Conservation (phyloP, 1,140 invertebrate species). For the Neodiprion pinetum region DNA sequence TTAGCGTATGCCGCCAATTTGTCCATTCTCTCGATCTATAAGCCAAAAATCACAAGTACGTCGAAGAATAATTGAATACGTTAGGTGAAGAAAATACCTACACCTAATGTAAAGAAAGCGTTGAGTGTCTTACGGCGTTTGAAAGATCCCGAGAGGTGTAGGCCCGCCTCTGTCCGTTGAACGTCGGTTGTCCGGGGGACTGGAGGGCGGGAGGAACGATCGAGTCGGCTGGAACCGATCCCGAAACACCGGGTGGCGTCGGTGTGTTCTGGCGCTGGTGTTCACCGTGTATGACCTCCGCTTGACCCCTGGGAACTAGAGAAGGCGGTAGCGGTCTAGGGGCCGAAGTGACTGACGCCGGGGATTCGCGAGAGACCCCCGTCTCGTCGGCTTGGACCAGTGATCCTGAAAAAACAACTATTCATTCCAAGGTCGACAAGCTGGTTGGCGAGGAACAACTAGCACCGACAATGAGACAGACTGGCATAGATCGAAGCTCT, state of each 20-base stretch:
- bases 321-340: conserved; percentile 8
- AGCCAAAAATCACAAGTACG: neutral
- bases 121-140: neutral
- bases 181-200: neutral
- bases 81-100: too few relatives aligned
- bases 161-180: neutral
- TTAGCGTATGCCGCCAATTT: conserved; percentile 54
- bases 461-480: neutral
- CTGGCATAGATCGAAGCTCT: neutral
- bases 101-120: neutral
- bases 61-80: neutral
- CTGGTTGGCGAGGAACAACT: neutral
- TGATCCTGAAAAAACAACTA: neutral
- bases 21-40: conserved; percentile 31
- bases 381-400: neutral
- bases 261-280: conserved; percentile 8
- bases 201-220: neutral
- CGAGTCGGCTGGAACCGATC: neutral
- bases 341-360: neutral
- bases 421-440: neutral
- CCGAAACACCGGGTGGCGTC: neutral
- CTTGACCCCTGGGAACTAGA: conserved; percentile 6
- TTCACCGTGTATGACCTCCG: conserved; percentile 9
- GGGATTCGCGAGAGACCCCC: neutral
- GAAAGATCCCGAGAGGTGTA: conserved; percentile 8